These are phyloP conservation scores for Candoia aspera DNA, from an alignment of 2,113 vertebrate species.

Conservation along the genomic window DNA sequence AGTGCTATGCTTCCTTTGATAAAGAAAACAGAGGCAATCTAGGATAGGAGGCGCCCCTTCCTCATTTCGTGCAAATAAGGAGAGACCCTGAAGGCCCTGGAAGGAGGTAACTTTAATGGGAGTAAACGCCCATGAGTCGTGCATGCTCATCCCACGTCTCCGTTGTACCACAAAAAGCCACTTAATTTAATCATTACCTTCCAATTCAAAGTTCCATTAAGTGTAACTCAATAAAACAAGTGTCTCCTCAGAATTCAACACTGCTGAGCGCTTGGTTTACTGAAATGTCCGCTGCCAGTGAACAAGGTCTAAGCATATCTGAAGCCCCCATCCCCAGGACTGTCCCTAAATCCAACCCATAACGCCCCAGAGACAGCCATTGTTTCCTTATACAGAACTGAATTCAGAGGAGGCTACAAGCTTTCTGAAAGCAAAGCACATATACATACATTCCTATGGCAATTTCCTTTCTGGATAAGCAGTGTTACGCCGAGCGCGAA, in stretches of 20 bases:
- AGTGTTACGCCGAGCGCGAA: too few species aligned
- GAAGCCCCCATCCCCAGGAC: neutral
- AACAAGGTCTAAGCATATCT: neutral
- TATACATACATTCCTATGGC: neutral
- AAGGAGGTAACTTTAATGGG: neutral
- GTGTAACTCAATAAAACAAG: neutral
- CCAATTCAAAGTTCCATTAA: too few species aligned
- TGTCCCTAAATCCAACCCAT: neutral
- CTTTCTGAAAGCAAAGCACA: neutral
- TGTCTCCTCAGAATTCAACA: neutral
- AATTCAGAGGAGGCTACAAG: neutral
- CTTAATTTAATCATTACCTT: neutral
- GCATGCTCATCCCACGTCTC: too few species aligned
- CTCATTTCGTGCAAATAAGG: neutral
- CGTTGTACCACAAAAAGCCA: neutral
- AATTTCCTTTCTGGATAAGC: too few species aligned
- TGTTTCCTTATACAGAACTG: constrained; percentile 2
- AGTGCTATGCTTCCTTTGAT: too few species aligned
- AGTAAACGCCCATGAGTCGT: neutral
- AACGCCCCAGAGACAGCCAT: neutral
- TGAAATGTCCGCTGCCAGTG: neutral
- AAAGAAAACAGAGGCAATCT: neutral
- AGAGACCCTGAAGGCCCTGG: neutral
- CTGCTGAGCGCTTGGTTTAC: neutral
- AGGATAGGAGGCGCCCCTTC: neutral